Evolutionary conservation across 2,888 invertebrate species (phyloP).

Genomic region (Eupithecia subumbrata): DNA sequence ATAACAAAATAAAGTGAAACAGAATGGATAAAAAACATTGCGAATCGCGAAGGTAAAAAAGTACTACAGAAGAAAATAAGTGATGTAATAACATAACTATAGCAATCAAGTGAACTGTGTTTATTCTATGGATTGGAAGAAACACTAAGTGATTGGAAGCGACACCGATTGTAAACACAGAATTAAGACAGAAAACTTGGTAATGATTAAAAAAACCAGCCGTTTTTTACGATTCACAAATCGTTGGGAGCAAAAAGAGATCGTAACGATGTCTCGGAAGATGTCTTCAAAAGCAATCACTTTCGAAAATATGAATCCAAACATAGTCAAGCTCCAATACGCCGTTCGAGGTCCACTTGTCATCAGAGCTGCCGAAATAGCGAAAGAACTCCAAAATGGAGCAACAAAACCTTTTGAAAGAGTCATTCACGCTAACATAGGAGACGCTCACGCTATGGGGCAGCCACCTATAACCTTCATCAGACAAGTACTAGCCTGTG

Average conservation of each 20-base stretch:
- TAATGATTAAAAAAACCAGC: not conserved
- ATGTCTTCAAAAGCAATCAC: slow-evolving; percentile 64
- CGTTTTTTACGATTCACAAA: not conserved
- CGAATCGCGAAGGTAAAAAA: not conserved
- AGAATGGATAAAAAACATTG: not conserved
- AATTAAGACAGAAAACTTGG: not conserved
- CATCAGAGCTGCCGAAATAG: slow-evolving; percentile 95
- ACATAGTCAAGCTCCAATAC: slow-evolving; percentile 96
- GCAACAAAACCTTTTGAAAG: slow-evolving; percentile 77
- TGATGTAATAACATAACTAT: not conserved
- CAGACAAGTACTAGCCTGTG: slow-evolving; percentile 89
- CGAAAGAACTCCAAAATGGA: slow-evolving; percentile 92
- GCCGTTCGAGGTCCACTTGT: slow-evolving; percentile 98
- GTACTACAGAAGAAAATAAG: not conserved
- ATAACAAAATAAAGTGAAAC: not conserved
- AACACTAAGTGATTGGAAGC: not conserved
- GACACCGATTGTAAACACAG: not conserved
- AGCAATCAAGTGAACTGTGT: not conserved
- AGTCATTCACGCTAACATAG: slow-evolving; percentile 98
- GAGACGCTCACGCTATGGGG: slow-evolving; percentile 99
- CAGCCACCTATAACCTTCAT: slow-evolving; percentile 97
- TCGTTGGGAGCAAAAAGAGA: not conserved
- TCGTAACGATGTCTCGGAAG: not conserved
- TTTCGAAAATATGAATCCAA: slow-evolving; percentile 93
- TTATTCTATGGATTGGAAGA: not conserved